Evolutionary conservation across 2,113 vertebrate genomes (phyloP), one percentile per base, ranked within the genome.

Genomic region (Onychostoma macrolepis): DNA sequence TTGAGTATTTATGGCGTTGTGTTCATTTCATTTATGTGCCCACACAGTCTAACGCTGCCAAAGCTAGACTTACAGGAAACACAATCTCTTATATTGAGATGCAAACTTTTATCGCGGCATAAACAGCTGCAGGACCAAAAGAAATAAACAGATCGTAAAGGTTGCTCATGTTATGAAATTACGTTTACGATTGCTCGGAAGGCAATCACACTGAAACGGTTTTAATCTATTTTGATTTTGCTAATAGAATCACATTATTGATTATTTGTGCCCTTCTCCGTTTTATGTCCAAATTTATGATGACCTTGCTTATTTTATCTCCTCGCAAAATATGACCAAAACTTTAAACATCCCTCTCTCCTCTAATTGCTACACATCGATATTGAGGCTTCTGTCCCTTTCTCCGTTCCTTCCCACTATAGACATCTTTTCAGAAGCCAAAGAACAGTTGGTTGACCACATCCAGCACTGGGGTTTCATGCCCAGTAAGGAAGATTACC

Each of bases 391-490:
- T 85, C 56, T 45, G 58, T 77, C 84, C 75, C 38, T 26, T 12
- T 84, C 83, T 87, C 53, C 45, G 21, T 91, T 93, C 88, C 93
- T 85, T 61, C 86, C 84, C 87, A 94, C 93, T 91, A 94, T 95
- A 99, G 97, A 95, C 91, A 88, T 98, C 93, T 99, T 99, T 95
- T 85, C 94, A 53, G 93, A 96, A 91, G 96, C 96, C 91, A 94
- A 93, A 90, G 89, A 89, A 76, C 91, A 88, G 8, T 82, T 99
- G 93, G 95, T 94, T 89, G 91, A 91, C 4, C 96, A 96, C 43
- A 87, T 98, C 89, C 91, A 97, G 88, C 95, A 97, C 92, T 99
- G 97, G 98, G 98, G 98, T 89, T 99, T 96, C 93, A 94, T 97
- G 92, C 88, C 96, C 92, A 95, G 94, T 91, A 97, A 94, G 92